Percentiles rank a stretch among this genome's conserved stretches.
Evolutionary conservation across 2,888 invertebrate species (phyloP).

Genomic region (Apomyelois bistriatella): DNA sequence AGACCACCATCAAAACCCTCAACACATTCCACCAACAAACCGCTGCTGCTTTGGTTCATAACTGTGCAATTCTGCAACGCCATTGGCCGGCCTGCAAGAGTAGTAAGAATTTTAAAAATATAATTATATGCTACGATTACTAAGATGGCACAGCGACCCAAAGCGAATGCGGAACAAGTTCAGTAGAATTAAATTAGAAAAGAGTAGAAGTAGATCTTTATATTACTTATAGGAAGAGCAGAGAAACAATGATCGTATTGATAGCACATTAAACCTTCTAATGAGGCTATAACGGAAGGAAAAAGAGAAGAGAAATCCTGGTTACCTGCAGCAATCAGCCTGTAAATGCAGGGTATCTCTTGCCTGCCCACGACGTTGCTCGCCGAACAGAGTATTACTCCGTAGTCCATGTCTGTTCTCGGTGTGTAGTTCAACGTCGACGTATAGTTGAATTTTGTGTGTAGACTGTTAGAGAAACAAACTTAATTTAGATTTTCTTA

Average conservation of each 20-base stretch:
- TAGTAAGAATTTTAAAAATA: background rate
- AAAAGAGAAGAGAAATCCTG: too few species aligned
- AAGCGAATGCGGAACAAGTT: too few species aligned
- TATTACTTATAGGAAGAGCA: too few species aligned
- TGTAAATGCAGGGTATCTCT: conserved; percentile 89
- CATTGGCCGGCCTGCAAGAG: conserved; percentile 86
- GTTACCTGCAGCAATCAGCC: conserved; percentile 89
- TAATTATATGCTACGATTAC: too few species aligned
- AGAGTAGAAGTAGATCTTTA: too few species aligned
- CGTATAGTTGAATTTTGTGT: conserved; percentile 34
- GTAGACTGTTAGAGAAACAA: background rate
- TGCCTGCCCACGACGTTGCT: conserved; percentile 90
- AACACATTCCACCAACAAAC: conserved; percentile 85
- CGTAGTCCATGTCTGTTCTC: conserved; percentile 85
- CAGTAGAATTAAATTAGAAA: too few species aligned
- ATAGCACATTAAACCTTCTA: too few species aligned
- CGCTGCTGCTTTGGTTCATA: conserved; percentile 85
- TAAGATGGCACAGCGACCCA: too few species aligned
- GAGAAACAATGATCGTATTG: too few species aligned
- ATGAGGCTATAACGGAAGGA: too few species aligned
- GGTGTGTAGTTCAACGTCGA: conserved; percentile 85
- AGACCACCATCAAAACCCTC: conserved; percentile 93
- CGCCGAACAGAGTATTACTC: conserved; percentile 90
- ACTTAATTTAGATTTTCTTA: background rate
- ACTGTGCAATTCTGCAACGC: conserved; percentile 91